A percentile compares a stretch with the other conserved stretches of the same genome.
phyloP scores from a whole-genome alignment of 1,140 invertebrate genomes.

The Zaprionus ghesquierei region DNA sequence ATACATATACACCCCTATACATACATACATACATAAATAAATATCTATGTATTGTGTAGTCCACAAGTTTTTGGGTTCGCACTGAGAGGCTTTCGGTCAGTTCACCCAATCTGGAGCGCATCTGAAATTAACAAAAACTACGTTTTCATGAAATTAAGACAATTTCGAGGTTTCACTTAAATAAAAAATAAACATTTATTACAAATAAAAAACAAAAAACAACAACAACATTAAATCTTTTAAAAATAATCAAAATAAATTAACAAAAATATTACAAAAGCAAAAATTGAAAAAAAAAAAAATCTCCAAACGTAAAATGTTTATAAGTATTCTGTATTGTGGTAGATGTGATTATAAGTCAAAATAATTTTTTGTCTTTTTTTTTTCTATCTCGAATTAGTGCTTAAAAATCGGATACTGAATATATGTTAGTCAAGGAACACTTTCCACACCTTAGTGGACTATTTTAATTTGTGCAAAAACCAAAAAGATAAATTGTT shows the following conservation, averaged over 20 bases:
- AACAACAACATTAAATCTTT: constrained; percentile 19
- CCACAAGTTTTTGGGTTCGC: background rate
- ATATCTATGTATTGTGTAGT: background rate
- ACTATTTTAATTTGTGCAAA: constrained; percentile 46
- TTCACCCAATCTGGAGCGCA: constrained; percentile 1
- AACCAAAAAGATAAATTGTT: constrained; percentile 54
- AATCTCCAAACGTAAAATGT: constrained; percentile 1
- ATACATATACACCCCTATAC: background rate
- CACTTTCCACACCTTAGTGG: constrained; percentile 4
- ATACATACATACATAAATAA: too few relatives aligned
- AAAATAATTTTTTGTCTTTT: constrained; percentile 17
- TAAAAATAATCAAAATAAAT: constrained; percentile 29
- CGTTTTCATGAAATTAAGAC: constrained; percentile 77
- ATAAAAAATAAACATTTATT: constrained; percentile 27
- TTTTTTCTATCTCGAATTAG: background rate
- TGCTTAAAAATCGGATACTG: constrained; percentile 3
- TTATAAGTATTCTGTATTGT: constrained; percentile 48
- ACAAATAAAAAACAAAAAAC: too few relatives aligned
- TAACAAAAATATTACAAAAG: constrained; percentile 18
- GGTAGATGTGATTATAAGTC: constrained; percentile 42
- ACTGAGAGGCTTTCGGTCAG: background rate
- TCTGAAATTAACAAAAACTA: constrained; percentile 44
- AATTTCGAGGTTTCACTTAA: constrained; percentile 78
- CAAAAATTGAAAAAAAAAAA: constrained; percentile 16
- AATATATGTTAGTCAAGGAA: background rate